A percentile compares a stretch with the other conserved stretches of the same genome.
Conservation (phyloP, 2,113 vertebrate genomes). For the Dicaeum eximium region DNA sequence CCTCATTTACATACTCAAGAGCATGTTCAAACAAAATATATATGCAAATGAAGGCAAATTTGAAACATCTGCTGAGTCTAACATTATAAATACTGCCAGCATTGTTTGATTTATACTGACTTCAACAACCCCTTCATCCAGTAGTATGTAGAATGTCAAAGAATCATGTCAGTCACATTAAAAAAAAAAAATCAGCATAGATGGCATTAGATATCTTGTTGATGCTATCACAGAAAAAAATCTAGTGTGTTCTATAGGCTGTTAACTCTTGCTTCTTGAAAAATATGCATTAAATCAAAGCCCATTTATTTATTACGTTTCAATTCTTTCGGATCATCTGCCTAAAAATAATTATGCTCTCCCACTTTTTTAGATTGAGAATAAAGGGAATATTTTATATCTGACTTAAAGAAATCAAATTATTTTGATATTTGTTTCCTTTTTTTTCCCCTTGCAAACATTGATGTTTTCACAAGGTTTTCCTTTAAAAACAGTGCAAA, state of each 20-base stretch:
- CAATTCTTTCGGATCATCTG: constrained; percentile 28
- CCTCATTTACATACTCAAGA: constrained; percentile 82
- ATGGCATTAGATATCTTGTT: background rate
- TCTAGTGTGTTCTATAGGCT: background rate
- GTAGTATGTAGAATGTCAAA: constrained; percentile 70
- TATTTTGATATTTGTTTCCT: background rate
- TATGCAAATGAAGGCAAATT: constrained; percentile 88
- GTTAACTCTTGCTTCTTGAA: background rate
- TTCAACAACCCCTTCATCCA: constrained; percentile 78
- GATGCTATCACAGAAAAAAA: background rate
- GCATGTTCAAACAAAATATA: constrained; percentile 82
- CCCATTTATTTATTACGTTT: constrained; percentile 25
- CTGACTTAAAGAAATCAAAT: background rate
- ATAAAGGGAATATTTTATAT: background rate
- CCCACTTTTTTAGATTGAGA: background rate
- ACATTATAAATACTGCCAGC: constrained; percentile 77
- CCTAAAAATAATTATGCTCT: constrained; percentile 42
- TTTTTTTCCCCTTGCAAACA: background rate
- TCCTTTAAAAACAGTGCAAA: background rate
- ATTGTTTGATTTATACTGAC: constrained; percentile 78
- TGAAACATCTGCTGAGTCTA: constrained; percentile 88
- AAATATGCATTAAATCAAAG: constrained; percentile 7
- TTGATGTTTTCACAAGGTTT: background rate
- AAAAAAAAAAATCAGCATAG: background rate
- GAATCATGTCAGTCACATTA: constrained; percentile 69